These are phyloP conservation scores for Pangasius mekongensis DNA, from an alignment of 2,797 vertebrate genomes.

Conservation along the genomic window DNA sequence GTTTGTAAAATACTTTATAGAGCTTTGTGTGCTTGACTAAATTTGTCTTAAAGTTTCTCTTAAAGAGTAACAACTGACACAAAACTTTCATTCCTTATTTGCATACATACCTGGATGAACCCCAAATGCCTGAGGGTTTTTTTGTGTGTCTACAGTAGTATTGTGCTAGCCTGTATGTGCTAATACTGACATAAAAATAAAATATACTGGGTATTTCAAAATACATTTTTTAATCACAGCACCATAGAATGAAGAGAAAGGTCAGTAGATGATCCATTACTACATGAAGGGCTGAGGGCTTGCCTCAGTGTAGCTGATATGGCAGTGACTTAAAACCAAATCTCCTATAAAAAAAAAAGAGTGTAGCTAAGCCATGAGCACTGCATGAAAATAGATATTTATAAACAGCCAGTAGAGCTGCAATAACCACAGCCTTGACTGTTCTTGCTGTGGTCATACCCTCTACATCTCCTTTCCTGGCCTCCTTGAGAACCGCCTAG, in stretches of 20 bases:
- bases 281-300: neutral
- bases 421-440: neutral
- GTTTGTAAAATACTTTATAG: neutral
- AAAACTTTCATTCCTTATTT: neutral
- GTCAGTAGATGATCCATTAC: neutral
- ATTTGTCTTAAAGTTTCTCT: neutral
- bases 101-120: neutral
- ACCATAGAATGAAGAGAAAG: neutral
- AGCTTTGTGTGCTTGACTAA: neutral
- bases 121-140: too few species aligned
- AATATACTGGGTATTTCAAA: neutral
- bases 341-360: neutral
- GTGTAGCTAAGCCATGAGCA: neutral
- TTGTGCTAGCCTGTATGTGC: neutral
- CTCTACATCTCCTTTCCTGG: neutral
- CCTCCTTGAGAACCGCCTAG: neutral
- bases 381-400: neutral
- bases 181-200: neutral
- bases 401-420: neutral
- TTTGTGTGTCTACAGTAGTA: neutral
- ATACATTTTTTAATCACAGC: neutral
- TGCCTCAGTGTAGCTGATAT: neutral
- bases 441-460: constrained; percentile 39
- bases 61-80: neutral
- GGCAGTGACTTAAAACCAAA: neutral